phyloP scores from a whole-genome alignment of 2,888 invertebrate genomes.

The Nebria brevicollis region DNA sequence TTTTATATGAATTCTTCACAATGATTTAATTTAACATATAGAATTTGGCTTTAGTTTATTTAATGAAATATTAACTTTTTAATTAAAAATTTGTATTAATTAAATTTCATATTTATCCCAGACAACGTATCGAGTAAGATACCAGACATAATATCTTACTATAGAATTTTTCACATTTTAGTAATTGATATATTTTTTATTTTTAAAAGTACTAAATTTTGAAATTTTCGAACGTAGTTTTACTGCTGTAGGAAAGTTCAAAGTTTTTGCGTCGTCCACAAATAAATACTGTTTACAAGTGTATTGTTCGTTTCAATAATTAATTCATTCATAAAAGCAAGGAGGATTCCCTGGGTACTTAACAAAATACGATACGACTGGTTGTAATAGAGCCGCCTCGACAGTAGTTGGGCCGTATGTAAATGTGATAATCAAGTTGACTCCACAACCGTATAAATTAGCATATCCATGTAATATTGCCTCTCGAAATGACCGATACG shows the following conservation, averaged over 20 bases:
- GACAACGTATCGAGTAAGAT: background rate
- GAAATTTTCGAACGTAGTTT: background rate
- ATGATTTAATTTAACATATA: background rate
- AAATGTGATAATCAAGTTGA: slow-evolving; percentile 20
- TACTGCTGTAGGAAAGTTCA: background rate
- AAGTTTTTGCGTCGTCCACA: background rate
- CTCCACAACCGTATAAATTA: slow-evolving; percentile 13
- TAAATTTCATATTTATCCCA: too few species aligned
- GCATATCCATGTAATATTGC: slow-evolving; percentile 17
- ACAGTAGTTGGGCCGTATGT: slow-evolving; percentile 6
- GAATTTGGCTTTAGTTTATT: too few species aligned
- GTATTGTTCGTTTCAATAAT: slow-evolving; percentile 12
- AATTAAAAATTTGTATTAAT: too few species aligned
- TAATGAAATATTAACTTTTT: too few species aligned
- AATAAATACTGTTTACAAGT: slow-evolving; percentile 4
- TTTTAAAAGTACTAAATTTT: too few species aligned
- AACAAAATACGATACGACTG: slow-evolving; percentile 16
- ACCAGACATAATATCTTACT: too few species aligned
- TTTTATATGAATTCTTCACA: background rate
- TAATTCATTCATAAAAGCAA: slow-evolving; percentile 11
- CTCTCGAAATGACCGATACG: slow-evolving; percentile 18
- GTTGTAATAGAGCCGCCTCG: slow-evolving; percentile 4
- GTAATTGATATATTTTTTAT: too few species aligned
- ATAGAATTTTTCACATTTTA: too few species aligned
- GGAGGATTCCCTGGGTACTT: background rate